phyloP scores from a whole-genome alignment of 2,888 invertebrate species.

The Epinotia bilunana region DNA sequence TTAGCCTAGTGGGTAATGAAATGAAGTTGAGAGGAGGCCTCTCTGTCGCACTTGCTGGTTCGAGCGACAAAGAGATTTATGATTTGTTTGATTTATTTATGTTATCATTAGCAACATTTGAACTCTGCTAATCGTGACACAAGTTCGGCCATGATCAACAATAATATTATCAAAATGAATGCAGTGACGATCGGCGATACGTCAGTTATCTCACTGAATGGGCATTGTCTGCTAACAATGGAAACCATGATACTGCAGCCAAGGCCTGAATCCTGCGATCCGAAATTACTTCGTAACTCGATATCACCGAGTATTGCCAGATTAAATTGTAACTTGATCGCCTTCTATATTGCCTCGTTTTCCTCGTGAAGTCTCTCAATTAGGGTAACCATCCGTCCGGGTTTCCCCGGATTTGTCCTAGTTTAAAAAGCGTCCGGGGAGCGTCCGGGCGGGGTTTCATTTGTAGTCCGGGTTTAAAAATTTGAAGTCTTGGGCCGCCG shows the following conservation, averaged over 20 bases:
- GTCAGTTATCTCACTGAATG: conserved; percentile 23
- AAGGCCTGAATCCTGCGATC: conserved; percentile 12
- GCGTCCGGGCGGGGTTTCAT: no score
- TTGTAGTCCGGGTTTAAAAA: no score
- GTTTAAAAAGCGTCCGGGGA: no score
- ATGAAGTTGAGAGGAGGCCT: no score
- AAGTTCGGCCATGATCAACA: background rate
- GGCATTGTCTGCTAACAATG: conserved; percentile 23
- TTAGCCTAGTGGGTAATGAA: no score
- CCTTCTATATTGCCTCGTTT: background rate
- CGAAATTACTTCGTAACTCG: conserved; percentile 22
- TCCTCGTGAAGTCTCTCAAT: background rate
- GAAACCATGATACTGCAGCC: conserved; percentile 1
- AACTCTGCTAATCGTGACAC: background rate
- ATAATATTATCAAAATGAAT: conserved; percentile 9
- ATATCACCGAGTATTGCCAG: background rate
- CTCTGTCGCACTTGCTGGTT: no score
- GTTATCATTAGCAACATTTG: no score
- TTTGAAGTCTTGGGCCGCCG: no score
- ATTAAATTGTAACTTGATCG: conserved; percentile 17
- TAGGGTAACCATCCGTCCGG: no score
- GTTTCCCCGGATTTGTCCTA: no score
- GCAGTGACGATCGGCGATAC: conserved; percentile 11
- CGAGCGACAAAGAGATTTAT: no score
- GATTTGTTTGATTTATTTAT: no score